phyloP scores from a whole-genome alignment of 2,888 invertebrate genomes.

The Dorcus parallelipipedus region DNA sequence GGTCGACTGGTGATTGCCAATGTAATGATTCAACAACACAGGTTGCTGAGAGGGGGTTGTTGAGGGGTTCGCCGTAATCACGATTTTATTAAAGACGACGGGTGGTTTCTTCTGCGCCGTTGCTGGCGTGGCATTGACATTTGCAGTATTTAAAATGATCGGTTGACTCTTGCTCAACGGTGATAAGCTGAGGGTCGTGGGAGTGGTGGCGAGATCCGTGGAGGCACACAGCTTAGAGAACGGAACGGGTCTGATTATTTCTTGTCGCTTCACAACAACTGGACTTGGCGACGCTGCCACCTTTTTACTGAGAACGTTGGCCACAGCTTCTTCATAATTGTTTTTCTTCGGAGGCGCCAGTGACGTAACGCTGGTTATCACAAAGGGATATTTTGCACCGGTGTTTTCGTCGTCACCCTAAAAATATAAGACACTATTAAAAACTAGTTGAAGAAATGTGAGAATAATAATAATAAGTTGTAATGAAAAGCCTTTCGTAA shows the following conservation, averaged over 20 bases:
- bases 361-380: slow-evolving; percentile 27
- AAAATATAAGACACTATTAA: background rate
- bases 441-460: background rate
- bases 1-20: background rate
- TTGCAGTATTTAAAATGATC: background rate
- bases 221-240: background rate
- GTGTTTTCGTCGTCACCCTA: slow-evolving; percentile 7
- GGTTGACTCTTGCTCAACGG: background rate
- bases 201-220: background rate
- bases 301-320: background rate
- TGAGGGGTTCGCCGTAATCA: background rate
- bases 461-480: too few species aligned
- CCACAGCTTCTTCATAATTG: background rate
- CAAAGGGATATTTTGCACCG: slow-evolving; percentile 32
- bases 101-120: background rate
- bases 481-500: too few species aligned
- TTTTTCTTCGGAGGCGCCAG: slow-evolving; percentile 16
- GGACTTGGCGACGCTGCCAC: slow-evolving; percentile 1
- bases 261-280: slow-evolving; percentile 1
- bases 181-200: background rate
- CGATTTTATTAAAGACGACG: background rate
- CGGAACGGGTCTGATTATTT: slow-evolving; percentile 5
- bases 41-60: background rate
- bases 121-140: background rate
- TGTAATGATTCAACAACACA: background rate